Evolutionary conservation across 2,888 invertebrate species (phyloP).

Genomic region (Ichneumon xanthorius): DNA sequence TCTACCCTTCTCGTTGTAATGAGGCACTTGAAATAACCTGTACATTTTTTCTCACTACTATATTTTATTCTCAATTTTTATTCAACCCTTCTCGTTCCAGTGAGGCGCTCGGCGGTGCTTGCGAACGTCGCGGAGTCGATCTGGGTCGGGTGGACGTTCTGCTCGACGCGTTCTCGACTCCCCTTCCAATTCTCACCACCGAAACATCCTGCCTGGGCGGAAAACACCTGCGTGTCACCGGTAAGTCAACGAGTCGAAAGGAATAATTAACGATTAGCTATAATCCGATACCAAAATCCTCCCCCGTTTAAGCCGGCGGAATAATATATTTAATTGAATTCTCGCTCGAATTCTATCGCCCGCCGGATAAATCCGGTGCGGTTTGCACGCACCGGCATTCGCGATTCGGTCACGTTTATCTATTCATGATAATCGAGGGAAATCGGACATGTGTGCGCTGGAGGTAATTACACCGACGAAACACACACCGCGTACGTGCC

Average conservation of each 20-base stretch:
- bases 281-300: background rate
- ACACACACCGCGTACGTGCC: background rate
- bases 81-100: slow-evolving; percentile 84
- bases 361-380: background rate
- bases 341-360: background rate
- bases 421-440: slow-evolving; percentile 21
- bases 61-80: background rate
- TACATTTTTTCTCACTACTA: background rate
- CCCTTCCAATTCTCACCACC: slow-evolving; percentile 87
- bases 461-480: slow-evolving; percentile 23
- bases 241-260: slow-evolving; percentile 81
- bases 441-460: slow-evolving; percentile 17
- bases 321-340: slow-evolving; percentile 9
- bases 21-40: slow-evolving; percentile 23
- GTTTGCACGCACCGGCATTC: background rate
- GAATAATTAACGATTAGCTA: background rate
- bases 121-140: slow-evolving; percentile 89
- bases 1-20: too few species aligned
- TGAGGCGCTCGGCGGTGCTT: slow-evolving; percentile 88
- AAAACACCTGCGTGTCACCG: slow-evolving; percentile 88
- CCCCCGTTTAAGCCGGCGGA: background rate
- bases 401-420: background rate
- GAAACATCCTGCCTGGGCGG: slow-evolving; percentile 89
- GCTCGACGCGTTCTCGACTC: slow-evolving; percentile 88
- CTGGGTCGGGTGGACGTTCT: slow-evolving; percentile 88